Base-by-base conservation (phyloP, 2,113 vertebrate genomes). In the Protobothrops mucrosquamatus region DNA sequence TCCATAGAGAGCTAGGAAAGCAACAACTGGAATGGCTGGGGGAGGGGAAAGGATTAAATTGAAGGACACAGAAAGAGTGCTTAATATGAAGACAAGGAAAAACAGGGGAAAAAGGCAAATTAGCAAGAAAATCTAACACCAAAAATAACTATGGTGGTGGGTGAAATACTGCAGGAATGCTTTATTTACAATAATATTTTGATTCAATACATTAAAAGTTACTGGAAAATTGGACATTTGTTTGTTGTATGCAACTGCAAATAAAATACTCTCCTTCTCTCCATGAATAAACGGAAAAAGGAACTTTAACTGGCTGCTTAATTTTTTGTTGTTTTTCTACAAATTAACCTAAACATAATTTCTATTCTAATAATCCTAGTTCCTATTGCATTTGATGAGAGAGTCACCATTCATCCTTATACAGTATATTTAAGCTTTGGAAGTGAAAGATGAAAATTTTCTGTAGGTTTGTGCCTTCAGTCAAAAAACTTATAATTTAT, bases 81-180 rank as follows among this genome's bases (percentile, higher is more conserved):
- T 10, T 14, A 26, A 48, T 10, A 6, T 0, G 43, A 0, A 1
- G 57, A 34, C 29, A 34, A 6, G 2, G 48, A 3, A 8, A 93
- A 86, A 1, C 1, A 0, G 69, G 24, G 0, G 0, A 56, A 3
- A n/a, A 43, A 56, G 54, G 0, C 0, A 39, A 55, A 51, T 46
- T 69, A 52, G 54, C 64, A 0, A 0, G 4, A 43, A 46, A 12
- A 39, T 23, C 9, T 0, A 7, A 59, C 3, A 81, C 34, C 39
- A 24, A 0, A 74, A 56, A 39, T 29, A 69, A 34, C n/a, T 6
- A 9, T 56, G 52, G 34, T 81, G 55, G 29, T 29, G 24, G 26
- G 9, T 54, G 14, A 88, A 88, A 88, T 24, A 87, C 6, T 51
- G 46, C 23, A 87, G 48, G 24, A 51, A 29, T 29, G 9, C 26